Evolutionary conservation across 2,113 vertebrate species (phyloP).

Genomic region (Saimiri boliviensis): DNA sequence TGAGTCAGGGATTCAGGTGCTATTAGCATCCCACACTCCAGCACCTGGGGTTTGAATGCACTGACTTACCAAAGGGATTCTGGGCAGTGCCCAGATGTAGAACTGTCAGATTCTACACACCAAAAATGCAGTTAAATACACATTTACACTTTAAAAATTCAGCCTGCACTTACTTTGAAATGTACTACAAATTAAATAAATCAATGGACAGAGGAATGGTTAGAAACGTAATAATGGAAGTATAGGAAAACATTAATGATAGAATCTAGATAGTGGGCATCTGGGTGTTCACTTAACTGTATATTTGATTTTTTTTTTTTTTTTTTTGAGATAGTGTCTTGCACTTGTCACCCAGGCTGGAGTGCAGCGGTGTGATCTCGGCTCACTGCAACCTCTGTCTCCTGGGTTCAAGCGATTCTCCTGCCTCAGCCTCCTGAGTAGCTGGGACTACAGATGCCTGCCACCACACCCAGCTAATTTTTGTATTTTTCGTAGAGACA

Average conservation of each 20-base stretch:
- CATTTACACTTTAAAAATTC: not conserved
- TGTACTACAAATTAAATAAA: not conserved
- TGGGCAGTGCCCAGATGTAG: not conserved
- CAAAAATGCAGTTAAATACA: not conserved
- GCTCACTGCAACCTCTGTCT: no score
- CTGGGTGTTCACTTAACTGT: not conserved
- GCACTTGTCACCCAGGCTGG: no score
- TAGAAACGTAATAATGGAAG: not conserved
- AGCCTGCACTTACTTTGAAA: not conserved
- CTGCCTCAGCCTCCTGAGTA: no score
- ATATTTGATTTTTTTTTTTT: not conserved
- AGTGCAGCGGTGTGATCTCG: no score
- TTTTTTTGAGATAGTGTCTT: no score
- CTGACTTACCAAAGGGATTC: not conserved
- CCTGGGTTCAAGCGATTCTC: no score
- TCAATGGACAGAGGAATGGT: not conserved
- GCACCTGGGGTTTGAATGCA: not conserved
- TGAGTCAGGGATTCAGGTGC: not conserved
- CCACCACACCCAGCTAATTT: no score
- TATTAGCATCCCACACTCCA: not conserved
- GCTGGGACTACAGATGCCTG: no score
- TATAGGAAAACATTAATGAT: not conserved
- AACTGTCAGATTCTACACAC: not conserved
- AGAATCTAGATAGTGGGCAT: not conserved
- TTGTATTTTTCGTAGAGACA: no score